phyloP scores from a whole-genome alignment of 2,888 invertebrate genomes.

The Antheraea assamensis region DNA sequence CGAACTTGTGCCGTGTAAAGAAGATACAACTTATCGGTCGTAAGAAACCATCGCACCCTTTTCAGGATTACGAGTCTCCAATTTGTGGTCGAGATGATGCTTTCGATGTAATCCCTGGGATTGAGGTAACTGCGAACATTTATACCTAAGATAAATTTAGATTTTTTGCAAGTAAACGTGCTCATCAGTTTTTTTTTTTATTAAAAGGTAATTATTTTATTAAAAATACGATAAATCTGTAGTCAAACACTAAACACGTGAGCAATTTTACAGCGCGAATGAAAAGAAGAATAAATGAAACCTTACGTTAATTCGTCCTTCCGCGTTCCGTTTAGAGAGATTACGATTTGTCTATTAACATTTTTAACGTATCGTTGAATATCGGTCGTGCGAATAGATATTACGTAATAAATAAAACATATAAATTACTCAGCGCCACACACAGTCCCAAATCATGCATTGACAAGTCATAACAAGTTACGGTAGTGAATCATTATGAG shows the following conservation, averaged over 20 bases:
- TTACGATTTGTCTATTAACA: neutral
- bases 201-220: too few relatives aligned
- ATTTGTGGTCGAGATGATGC: neutral
- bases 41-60: neutral
- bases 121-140: neutral
- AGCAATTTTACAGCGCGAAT: too few relatives aligned
- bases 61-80: neutral
- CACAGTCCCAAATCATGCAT: neutral
- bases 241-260: too few relatives aligned
- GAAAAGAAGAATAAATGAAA: neutral
- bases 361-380: neutral
- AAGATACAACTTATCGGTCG: neutral
- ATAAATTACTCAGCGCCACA: slow-evolving; percentile 1
- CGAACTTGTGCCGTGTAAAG: neutral
- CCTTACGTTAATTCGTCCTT: neutral
- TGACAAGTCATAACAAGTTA: slow-evolving; percentile 18
- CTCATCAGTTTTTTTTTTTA: too few relatives aligned
- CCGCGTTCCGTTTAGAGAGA: neutral
- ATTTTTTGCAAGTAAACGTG: too few relatives aligned
- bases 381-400: neutral
- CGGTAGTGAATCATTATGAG: slow-evolving; percentile 27
- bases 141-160: too few relatives aligned
- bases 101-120: neutral
- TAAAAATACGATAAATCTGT: too few relatives aligned
- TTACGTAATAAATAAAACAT: neutral